These are phyloP conservation scores for Anagrus nilaparvatae DNA, from an alignment of 1,140 invertebrate genomes.

Conservation along the genomic window DNA sequence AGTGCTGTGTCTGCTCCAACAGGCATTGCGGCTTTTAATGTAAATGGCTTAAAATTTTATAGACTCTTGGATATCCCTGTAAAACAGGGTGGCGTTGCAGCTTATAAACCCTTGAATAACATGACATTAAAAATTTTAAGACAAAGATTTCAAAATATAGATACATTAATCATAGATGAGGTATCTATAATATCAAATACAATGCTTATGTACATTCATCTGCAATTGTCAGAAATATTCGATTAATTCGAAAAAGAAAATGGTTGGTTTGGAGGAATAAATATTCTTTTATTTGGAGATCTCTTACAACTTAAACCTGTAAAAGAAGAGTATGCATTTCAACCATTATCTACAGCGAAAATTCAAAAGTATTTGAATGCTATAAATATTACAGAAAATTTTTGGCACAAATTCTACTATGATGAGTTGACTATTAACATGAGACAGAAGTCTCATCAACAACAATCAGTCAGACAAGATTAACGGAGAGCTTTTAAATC, in stretches of 20 bases:
- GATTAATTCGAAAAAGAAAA: slow-evolving; percentile 13
- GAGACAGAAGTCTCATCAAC: too few relatives aligned
- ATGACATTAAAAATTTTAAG: slow-evolving; percentile 19
- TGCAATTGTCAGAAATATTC: slow-evolving; percentile 19
- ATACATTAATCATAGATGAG: slow-evolving; percentile 23
- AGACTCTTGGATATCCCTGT: slow-evolving; percentile 22
- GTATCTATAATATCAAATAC: slow-evolving; percentile 26
- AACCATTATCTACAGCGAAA: too few relatives aligned
- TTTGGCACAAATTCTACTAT: slow-evolving; percentile 21
- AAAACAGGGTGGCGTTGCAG: slow-evolving; percentile 16
- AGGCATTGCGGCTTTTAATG: slow-evolving; percentile 22
- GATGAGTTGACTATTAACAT: slow-evolving; percentile 24
- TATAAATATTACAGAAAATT: slow-evolving; percentile 12
- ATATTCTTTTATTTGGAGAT: slow-evolving; percentile 22
- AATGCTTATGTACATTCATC: slow-evolving; percentile 14
- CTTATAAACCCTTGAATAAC: slow-evolving; percentile 18
- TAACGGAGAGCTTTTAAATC: slow-evolving; percentile 11
- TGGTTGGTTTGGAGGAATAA: slow-evolving; percentile 19
- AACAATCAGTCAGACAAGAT: too few relatives aligned
- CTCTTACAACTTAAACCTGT: slow-evolving; percentile 25
- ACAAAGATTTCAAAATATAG: slow-evolving; percentile 18
- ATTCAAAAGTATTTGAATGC: too few relatives aligned
- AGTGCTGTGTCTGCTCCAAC: slow-evolving; percentile 20
- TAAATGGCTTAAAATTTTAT: slow-evolving; percentile 20
- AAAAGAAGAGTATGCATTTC: too few relatives aligned